Evolutionary conservation across 2,888 invertebrate genomes (phyloP).

Genomic region (Napeogenes sylphis): DNA sequence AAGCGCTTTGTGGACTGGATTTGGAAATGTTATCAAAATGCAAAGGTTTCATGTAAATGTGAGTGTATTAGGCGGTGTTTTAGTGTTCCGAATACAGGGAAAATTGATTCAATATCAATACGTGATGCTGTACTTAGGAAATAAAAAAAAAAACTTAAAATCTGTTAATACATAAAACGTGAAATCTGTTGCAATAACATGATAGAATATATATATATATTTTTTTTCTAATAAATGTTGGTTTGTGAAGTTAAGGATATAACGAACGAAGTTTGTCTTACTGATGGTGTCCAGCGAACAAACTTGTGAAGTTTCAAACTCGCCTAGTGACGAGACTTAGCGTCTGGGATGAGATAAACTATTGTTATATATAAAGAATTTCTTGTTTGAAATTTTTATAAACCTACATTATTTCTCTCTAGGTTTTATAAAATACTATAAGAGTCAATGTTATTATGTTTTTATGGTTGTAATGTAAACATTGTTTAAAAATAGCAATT

Average conservation of each 20-base stretch:
- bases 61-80: background rate
- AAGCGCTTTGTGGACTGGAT: conserved; percentile 11
- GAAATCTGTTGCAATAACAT: background rate
- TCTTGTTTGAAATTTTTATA: too few relatives aligned
- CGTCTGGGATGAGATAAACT: conserved; percentile 24
- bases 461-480: too few relatives aligned
- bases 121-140: too few relatives aligned
- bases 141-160: too few relatives aligned
- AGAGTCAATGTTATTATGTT: too few relatives aligned
- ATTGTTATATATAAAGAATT: conserved; percentile 1
- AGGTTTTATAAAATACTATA: too few relatives aligned
- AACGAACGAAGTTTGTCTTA: conserved; percentile 36
- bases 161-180: background rate
- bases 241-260: conserved; percentile 36
- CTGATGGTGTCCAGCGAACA: conserved; percentile 36
- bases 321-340: conserved; percentile 23
- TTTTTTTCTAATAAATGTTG: conserved; percentile 47
- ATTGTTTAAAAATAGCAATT: background rate
- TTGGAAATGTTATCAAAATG: background rate
- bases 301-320: conserved; percentile 36
- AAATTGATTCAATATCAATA: too few relatives aligned
- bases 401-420: too few relatives aligned
- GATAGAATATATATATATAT: conserved; percentile 34
- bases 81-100: background rate
- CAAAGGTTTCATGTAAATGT: background rate